Conservation (phyloP, 2,797 vertebrate genomes). For the Sphaeramia orbicularis region DNA sequence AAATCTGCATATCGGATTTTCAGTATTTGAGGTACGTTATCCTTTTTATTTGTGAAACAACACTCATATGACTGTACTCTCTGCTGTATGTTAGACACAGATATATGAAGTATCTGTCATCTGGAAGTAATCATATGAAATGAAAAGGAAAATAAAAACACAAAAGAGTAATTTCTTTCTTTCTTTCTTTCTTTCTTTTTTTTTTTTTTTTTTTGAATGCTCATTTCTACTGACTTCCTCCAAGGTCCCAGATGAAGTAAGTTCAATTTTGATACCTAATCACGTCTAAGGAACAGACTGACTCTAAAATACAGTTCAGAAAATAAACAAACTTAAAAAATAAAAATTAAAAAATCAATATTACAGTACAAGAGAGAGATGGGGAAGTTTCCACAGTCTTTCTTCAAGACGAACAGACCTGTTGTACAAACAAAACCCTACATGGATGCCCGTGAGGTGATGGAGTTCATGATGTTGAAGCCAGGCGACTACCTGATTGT, state of each 20-base stretch:
- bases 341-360: too few species aligned
- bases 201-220: too few species aligned
- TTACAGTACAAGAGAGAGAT: conserved; percentile 48
- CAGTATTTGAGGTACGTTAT: conserved; percentile 82
- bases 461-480: conserved; percentile 57
- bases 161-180: too few species aligned
- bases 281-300: background rate
- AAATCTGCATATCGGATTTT: conserved; percentile 84
- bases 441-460: conserved; percentile 67
- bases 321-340: too few species aligned
- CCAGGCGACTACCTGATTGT: conserved; percentile 81
- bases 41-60: background rate
- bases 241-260: conserved; percentile 3
- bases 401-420: conserved; percentile 57
- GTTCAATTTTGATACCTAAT: background rate
- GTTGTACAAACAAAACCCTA: conserved; percentile 44
- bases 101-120: too few species aligned
- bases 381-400: conserved; percentile 69
- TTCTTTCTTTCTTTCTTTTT: too few species aligned
- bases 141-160: too few species aligned
- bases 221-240: background rate
- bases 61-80: background rate
- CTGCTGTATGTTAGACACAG: too few species aligned
- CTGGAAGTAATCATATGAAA: too few species aligned
- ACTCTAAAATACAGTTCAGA: background rate